Evolutionary conservation across 1,140 invertebrate genomes (phyloP).

Genomic region (Ephestia elutella): DNA sequence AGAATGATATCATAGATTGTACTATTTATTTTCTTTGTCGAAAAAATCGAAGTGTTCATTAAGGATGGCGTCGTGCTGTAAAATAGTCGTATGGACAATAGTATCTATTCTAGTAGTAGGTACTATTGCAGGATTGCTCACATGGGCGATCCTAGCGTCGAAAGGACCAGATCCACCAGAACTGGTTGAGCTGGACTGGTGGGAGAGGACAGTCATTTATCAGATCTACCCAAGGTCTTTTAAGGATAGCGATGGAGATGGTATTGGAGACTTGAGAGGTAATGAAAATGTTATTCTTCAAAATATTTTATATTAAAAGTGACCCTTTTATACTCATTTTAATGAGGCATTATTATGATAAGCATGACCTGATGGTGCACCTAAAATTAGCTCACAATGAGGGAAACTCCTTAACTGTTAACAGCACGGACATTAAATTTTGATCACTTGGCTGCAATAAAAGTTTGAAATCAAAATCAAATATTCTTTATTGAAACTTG

Average conservation of each 20-base stretch:
- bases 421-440: no score
- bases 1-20: no score
- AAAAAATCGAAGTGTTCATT: background rate
- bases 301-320: background rate
- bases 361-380: no score
- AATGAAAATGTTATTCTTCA: conserved; percentile 8
- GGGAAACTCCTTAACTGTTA: no score
- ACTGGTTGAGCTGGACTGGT: conserved; percentile 77
- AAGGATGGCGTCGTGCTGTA: background rate
- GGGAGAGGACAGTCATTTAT: conserved; percentile 82
- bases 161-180: conserved; percentile 37
- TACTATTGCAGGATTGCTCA: conserved; percentile 27
- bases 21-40: background rate
- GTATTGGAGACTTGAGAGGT: conserved; percentile 83
- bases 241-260: conserved; percentile 84
- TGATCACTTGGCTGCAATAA: no score
- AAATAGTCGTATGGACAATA: conserved; percentile 11
- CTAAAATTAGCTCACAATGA: no score
- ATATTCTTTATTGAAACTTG: no score
- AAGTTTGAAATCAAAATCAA: no score
- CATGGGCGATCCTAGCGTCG: conserved; percentile 43
- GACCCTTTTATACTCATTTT: no score
- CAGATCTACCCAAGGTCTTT: conserved; percentile 88
- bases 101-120: conserved; percentile 18
- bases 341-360: no score